Conservation (phyloP, 2,888 invertebrate genomes). For the Scotopteryx bipunctaria region DNA sequence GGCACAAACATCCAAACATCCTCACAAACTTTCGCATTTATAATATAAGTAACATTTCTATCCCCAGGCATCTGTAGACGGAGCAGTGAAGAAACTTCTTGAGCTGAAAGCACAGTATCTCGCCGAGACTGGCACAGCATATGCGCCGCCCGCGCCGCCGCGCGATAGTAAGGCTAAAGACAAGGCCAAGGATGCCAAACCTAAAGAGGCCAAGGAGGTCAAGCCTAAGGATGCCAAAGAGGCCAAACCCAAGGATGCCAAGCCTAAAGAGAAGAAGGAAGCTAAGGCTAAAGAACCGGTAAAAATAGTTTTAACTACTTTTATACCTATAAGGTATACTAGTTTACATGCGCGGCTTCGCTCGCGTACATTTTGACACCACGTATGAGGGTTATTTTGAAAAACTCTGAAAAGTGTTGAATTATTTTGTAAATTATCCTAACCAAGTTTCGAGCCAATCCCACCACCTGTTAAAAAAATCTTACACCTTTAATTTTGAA, state of each 20-base stretch:
- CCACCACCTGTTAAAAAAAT: no score
- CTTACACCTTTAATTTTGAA: no score
- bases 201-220: slow-evolving; percentile 37
- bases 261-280: slow-evolving; percentile 30
- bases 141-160: slow-evolving; percentile 58
- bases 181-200: slow-evolving; percentile 42
- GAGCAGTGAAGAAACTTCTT: slow-evolving; percentile 83
- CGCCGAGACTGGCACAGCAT: slow-evolving; percentile 80
- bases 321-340: no score
- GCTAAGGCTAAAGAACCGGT: slow-evolving; percentile 54
- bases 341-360: not conserved
- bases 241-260: slow-evolving; percentile 15
- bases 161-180: slow-evolving; percentile 59
- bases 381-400: no score
- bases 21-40: no score
- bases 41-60: no score
- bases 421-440: no score
- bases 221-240: slow-evolving; percentile 42
- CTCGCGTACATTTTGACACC: no score
- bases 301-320: slow-evolving; percentile 1
- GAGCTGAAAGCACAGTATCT: slow-evolving; percentile 86
- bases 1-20: no score
- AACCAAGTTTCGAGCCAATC: no score
- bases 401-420: no score
- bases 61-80: slow-evolving; percentile 73